Evolutionary conservation across 2,113 vertebrate species (phyloP).

Genomic region (Sinocyclocheilus rhinocerous): DNA sequence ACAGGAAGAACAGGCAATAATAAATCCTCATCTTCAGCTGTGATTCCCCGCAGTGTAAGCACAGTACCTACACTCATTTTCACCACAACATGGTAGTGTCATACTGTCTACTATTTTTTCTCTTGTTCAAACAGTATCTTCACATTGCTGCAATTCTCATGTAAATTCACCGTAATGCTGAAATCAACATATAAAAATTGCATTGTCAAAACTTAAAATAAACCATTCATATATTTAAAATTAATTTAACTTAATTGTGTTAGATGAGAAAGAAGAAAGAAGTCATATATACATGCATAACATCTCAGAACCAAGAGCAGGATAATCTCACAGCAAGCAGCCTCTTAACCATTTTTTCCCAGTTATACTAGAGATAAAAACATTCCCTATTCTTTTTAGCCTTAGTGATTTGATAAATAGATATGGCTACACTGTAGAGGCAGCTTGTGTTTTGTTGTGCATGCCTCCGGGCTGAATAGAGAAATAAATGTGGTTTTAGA

Average conservation of each 20-base stretch:
- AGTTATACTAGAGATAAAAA: neutral
- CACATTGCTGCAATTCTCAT: neutral
- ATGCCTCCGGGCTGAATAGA: conserved; percentile 23
- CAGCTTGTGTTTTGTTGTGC: conserved; percentile 15
- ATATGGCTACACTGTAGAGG: neutral
- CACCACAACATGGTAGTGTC: neutral
- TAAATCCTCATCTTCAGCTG: neutral
- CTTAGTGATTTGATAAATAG: conserved; percentile 18
- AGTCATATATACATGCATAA: neutral
- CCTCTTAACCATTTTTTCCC: neutral
- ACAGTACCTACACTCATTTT: neutral
- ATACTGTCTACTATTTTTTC: neutral
- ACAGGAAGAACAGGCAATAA: neutral
- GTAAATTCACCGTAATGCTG: neutral
- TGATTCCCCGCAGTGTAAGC: neutral
- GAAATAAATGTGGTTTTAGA: conserved; percentile 16
- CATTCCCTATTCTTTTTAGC: neutral
- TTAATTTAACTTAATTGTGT: neutral
- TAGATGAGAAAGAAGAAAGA: neutral
- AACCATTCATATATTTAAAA: neutral
- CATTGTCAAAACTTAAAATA: neutral
- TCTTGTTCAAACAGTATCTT: neutral
- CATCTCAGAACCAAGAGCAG: neutral
- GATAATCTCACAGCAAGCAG: neutral
- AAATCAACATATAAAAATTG: neutral